Conservation (phyloP, 2,797 vertebrate species). For the Sebastes jordani region DNA sequence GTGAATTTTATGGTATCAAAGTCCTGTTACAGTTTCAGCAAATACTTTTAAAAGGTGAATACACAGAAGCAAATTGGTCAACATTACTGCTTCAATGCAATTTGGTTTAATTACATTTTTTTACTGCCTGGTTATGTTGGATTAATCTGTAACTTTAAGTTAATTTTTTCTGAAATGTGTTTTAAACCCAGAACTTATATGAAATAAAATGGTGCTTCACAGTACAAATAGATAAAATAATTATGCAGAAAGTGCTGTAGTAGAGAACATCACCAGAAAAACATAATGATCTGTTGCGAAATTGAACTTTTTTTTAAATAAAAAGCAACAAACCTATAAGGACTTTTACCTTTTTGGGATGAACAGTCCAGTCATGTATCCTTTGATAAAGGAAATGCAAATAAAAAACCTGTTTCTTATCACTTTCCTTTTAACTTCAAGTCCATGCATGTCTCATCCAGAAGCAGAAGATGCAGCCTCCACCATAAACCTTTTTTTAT, state of each 20-base stretch:
- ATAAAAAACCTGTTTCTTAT: not conserved
- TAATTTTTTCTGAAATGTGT: not conserved
- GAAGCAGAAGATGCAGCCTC: not conserved
- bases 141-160: not conserved
- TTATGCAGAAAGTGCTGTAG: not conserved
- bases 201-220: not conserved
- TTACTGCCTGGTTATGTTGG: not conserved
- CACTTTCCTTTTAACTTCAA: not conserved
- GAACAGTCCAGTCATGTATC: not conserved
- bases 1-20: constrained; percentile 44
- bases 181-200: not conserved
- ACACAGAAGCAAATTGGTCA: not conserved
- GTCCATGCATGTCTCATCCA: constrained; percentile 1
- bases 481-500: not conserved
- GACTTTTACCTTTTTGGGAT: constrained; percentile 45
- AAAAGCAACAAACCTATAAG: not conserved
- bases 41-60: constrained; percentile 4
- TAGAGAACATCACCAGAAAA: not conserved
- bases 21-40: constrained; percentile 22
- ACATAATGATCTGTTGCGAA: not conserved
- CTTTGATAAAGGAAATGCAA: not conserved
- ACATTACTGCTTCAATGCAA: not conserved
- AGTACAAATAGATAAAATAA: not conserved
- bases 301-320: not conserved
- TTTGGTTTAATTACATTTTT: not conserved